Conservation (phyloP, 1,140 invertebrate genomes). For the Hypsibius dujardini region DNA sequence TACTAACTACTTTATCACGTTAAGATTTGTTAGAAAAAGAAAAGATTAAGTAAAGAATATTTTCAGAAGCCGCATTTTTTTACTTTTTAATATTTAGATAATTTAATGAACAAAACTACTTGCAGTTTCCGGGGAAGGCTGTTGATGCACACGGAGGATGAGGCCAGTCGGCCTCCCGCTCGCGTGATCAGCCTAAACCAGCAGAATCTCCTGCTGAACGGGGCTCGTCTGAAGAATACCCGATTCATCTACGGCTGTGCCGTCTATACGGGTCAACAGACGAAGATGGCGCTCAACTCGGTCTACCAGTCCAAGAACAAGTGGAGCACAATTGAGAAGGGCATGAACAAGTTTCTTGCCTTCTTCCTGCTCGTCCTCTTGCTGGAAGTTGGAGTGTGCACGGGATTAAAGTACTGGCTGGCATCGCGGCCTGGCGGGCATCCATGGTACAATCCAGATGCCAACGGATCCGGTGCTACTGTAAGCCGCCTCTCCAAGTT, state of each 20-base stretch:
- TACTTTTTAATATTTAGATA: too few species aligned
- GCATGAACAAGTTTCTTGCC: constrained; percentile 52
- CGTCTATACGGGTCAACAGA: constrained; percentile 63
- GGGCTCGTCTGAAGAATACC: constrained; percentile 60
- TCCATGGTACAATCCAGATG: constrained; percentile 27
- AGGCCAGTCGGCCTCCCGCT: constrained; percentile 13
- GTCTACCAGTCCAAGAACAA: constrained; percentile 43
- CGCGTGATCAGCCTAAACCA: constrained; percentile 38
- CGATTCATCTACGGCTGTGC: constrained; percentile 55
- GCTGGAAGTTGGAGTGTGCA: constrained; percentile 41
- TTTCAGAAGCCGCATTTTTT: too few species aligned
- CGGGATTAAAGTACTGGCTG: constrained; percentile 35
- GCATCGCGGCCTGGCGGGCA: constrained; percentile 21
- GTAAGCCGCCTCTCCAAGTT: too few species aligned
- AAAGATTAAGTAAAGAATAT: too few species aligned
- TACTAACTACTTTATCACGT: too few species aligned
- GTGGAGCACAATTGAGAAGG: constrained; percentile 56
- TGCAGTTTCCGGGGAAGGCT: constrained; percentile 36
- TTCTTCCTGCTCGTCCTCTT: constrained; percentile 50
- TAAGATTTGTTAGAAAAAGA: too few species aligned
- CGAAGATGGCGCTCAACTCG: constrained; percentile 64
- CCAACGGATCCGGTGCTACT: background rate
- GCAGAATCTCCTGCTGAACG: constrained; percentile 57
- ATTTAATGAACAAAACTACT: too few species aligned
- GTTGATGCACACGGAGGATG: constrained; percentile 24